Evolutionary conservation across 1,140 invertebrate species (phyloP), one percentile per base, ranked within the genome.

Genomic region (Drosophila parvula): DNA sequence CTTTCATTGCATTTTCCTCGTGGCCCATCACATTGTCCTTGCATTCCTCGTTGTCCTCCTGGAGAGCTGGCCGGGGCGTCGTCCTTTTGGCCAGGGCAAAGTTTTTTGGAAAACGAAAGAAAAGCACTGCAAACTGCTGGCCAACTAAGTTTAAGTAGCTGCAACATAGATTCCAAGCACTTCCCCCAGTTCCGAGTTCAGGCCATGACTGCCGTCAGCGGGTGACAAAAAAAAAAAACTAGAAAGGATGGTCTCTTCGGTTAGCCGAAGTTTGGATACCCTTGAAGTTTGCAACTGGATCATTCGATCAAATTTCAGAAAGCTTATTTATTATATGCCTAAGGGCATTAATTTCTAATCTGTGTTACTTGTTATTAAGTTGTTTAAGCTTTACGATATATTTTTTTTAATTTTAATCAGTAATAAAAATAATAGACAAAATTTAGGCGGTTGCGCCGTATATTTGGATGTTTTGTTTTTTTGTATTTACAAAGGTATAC

Each of bases 91-190:
- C 18, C 56, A 22, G 38, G 61, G 8, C 18, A 63, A 68, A 76
- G 36, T 74, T 74, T 60, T 47, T 36, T 11, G 27, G 8, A 36
- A 55, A 55, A 14, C 27, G 7, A 56, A 67, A 70, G 65, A 55
- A 44, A 58, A 71, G 32, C 30, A 43, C 61, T 36, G 30, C 48
- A 78, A 78, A 78, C 59, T 78, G 65, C 44, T 57, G 51, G 56
- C 41, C 63, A 77, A 78, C 74, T 57, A 61, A 77, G 56, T 76
- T 76, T 76, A 76, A 77, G 74, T 77, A 77, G 74, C 74, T 77
- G 64, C 74, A 51, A 50, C 60, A 64, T 61, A 69, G 67, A 78
- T 64, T 78, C 51, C 28, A 56, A 78, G 76, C 28, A 78, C 65
- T 78, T 78, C 75, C 75, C 63, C n/a, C 5, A 41, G 16, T 51